phyloP scores from a whole-genome alignment of 2,113 vertebrate genomes.

The Limanda limanda region DNA sequence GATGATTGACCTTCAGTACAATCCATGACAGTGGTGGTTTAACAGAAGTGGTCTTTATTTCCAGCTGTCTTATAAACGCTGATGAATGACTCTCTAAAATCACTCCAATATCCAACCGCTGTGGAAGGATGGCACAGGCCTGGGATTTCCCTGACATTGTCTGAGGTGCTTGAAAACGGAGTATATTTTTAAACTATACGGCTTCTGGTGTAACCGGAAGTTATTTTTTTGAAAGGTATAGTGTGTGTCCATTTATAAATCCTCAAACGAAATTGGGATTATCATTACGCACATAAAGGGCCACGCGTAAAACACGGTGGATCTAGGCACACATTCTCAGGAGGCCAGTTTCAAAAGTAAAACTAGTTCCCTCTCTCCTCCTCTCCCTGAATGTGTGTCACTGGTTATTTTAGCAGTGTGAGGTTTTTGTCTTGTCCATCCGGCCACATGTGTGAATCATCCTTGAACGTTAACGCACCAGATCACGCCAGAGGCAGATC shows the following conservation, averaged over 20 bases:
- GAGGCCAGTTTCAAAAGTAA: background rate
- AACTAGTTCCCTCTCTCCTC: background rate
- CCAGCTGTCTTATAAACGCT: slow-evolving; percentile 77
- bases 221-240: background rate
- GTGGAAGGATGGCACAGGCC: slow-evolving; percentile 34
- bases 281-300: background rate
- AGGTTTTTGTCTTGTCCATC: slow-evolving; percentile 29
- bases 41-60: slow-evolving; percentile 80
- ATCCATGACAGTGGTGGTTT: slow-evolving; percentile 74
- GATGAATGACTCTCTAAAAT: slow-evolving; percentile 81
- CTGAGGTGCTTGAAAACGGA: slow-evolving; percentile 21
- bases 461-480: slow-evolving; percentile 55
- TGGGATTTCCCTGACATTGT: slow-evolving; percentile 58
- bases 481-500: slow-evolving; percentile 59
- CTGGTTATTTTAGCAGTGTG: slow-evolving; percentile 28
- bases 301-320: background rate
- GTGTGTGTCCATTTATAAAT: background rate
- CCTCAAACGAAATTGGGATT: background rate
- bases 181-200: slow-evolving; percentile 19
- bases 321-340: slow-evolving; percentile 6
- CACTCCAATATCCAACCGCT: slow-evolving; percentile 62
- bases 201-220: slow-evolving; percentile 21
- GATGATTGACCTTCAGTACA: slow-evolving; percentile 79
- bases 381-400: slow-evolving; percentile 32
- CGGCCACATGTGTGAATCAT: slow-evolving; percentile 46